Percentiles rank a stretch among this genome's conserved stretches.
Evolutionary conservation across 2,888 invertebrate genomes (phyloP).

Genomic region (Dasypogon diadema): DNA sequence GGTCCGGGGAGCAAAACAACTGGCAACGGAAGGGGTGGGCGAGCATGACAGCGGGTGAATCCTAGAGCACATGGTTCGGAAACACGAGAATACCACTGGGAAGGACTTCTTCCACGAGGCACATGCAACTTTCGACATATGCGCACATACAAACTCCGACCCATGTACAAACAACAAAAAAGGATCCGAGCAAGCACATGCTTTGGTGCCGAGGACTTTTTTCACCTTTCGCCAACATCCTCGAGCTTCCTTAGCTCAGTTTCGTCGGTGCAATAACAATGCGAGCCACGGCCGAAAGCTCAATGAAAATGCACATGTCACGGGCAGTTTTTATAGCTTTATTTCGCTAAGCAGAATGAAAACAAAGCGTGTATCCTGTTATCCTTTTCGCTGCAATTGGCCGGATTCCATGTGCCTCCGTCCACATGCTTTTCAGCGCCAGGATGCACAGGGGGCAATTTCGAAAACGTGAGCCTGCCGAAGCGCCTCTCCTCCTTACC

Average conservation of each 20-base stretch:
- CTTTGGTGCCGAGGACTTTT: slow-evolving; percentile 10
- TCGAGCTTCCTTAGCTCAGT: slow-evolving; percentile 20
- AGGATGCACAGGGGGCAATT: slow-evolving; percentile 45
- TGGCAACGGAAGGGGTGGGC: not conserved
- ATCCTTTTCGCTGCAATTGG: slow-evolving; percentile 48
- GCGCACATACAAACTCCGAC: slow-evolving; percentile 44
- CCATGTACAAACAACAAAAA: slow-evolving; percentile 29
- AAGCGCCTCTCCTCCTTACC: slow-evolving; percentile 7
- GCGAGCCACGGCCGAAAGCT: slow-evolving; percentile 22
- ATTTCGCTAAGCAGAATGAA: slow-evolving; percentile 51
- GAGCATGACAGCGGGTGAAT: slow-evolving; percentile 36
- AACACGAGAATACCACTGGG: slow-evolving; percentile 48
- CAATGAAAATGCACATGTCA: slow-evolving; percentile 52
- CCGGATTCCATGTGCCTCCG: slow-evolving; percentile 41
- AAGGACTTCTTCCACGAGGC: slow-evolving; percentile 31
- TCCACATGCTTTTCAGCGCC: slow-evolving; percentile 37
- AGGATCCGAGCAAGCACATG: slow-evolving; percentile 45
- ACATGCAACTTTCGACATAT: slow-evolving; percentile 37
- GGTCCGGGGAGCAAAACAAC: slow-evolving; percentile 27
- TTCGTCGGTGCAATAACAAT: slow-evolving; percentile 30
- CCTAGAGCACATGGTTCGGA: slow-evolving; percentile 38
- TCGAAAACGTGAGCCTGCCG: slow-evolving; percentile 39
- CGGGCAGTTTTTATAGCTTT: slow-evolving; percentile 53
- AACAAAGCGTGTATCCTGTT: slow-evolving; percentile 52
- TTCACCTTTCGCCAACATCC: not conserved